Conservation (phyloP, 2,888 invertebrate species). For the Spodoptera littoralis region DNA sequence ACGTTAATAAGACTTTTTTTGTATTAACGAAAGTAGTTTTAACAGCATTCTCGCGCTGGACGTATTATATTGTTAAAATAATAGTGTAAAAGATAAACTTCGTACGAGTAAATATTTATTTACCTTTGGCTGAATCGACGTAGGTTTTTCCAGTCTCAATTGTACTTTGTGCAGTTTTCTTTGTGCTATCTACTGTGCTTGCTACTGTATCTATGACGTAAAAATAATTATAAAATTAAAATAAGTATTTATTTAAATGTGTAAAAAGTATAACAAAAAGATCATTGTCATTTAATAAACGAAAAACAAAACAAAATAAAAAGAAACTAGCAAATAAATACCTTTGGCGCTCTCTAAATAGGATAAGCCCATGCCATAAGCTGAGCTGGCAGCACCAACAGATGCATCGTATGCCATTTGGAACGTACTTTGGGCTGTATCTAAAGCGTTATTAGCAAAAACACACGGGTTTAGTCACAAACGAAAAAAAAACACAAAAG, state of each 20-base stretch:
- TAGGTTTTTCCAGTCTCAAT: slow-evolving; percentile 74
- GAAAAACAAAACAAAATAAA: slow-evolving; percentile 6
- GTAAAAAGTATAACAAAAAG: slow-evolving; percentile 25
- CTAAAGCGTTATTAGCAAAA: slow-evolving; percentile 68
- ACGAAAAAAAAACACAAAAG: slow-evolving; percentile 21
- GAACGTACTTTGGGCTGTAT: slow-evolving; percentile 72
- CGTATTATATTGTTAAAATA: not conserved
- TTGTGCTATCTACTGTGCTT: slow-evolving; percentile 80
- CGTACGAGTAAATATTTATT: slow-evolving; percentile 34
- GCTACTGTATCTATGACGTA: slow-evolving; percentile 75
- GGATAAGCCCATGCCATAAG: slow-evolving; percentile 73
- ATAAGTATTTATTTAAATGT: not conserved
- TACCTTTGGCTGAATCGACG: slow-evolving; percentile 79
- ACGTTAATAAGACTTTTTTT: slow-evolving; percentile 12
- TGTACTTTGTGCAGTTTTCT: slow-evolving; percentile 80
- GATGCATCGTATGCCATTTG: slow-evolving; percentile 71
- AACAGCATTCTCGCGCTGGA: too few relatives aligned
- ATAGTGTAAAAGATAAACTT: slow-evolving; percentile 1
- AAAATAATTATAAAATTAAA: slow-evolving; percentile 35
- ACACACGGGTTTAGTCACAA: slow-evolving; percentile 52
- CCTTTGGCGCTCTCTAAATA: slow-evolving; percentile 75
- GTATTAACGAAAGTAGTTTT: too few relatives aligned
- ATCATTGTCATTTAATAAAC: not conserved
- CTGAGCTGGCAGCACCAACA: slow-evolving; percentile 70
- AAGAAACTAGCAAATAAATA: slow-evolving; percentile 41